These are phyloP conservation scores for Charina bottae DNA, from an alignment of 2,113 vertebrate species.

Conservation along the genomic window DNA sequence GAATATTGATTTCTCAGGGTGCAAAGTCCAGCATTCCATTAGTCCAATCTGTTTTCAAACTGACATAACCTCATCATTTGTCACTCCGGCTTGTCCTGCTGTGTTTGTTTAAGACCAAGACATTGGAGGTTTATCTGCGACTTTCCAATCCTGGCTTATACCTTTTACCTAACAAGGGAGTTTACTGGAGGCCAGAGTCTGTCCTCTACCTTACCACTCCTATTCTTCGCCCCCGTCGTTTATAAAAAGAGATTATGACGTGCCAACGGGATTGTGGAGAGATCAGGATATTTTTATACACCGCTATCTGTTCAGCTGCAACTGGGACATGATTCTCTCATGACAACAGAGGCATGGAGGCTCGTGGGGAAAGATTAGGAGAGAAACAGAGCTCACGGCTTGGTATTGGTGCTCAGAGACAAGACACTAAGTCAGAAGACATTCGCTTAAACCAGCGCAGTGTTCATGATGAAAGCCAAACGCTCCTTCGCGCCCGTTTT, in stretches of 20 bases:
- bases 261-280: constrained; percentile 30
- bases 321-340: background rate
- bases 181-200: constrained; percentile 52
- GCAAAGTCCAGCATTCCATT: constrained; percentile 78
- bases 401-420: background rate
- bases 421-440: background rate
- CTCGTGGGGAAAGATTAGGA: background rate
- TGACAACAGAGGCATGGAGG: background rate
- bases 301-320: constrained; percentile 1
- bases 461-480: background rate
- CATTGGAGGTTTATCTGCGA: constrained; percentile 74
- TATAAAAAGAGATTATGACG: constrained; percentile 55
- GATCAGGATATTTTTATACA: constrained; percentile 27
- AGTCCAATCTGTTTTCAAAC: constrained; percentile 76
- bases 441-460: background rate
- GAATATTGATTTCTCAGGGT: constrained; percentile 74
- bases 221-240: constrained; percentile 60
- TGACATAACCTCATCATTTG: constrained; percentile 85
- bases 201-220: background rate
- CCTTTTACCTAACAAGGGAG: constrained; percentile 49
- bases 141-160: constrained; percentile 63
- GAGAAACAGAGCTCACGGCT: background rate
- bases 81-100: constrained; percentile 86
- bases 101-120: constrained; percentile 82
- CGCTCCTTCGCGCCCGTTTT: background rate